A percentile compares a stretch with the other conserved stretches of the same genome.
These are phyloP conservation scores for Halesus radiatus DNA, from an alignment of 1,140 invertebrate genomes.

Conservation along the genomic window DNA sequence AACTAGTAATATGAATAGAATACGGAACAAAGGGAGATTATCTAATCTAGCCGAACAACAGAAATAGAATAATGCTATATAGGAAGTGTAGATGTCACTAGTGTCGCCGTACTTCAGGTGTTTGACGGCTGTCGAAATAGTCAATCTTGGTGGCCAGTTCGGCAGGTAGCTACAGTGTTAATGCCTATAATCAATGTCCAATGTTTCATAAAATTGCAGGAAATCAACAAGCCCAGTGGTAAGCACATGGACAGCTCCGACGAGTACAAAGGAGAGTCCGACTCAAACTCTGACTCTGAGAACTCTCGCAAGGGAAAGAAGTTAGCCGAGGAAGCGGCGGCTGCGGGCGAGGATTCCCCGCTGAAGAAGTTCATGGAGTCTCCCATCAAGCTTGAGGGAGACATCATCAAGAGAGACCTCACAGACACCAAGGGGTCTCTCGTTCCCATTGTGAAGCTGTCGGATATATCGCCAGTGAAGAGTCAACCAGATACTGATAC, in stretches of 20 bases:
- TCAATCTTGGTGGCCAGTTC: no score
- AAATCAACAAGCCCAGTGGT: constrained; percentile 69
- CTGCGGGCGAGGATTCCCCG: neutral
- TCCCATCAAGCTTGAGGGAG: constrained; percentile 15
- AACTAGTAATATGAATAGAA: no score
- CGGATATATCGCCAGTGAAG: constrained; percentile 48
- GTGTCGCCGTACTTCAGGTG: no score
- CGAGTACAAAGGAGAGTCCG: constrained; percentile 66
- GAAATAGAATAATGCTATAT: no score
- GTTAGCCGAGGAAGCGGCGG: no score
- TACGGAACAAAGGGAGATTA: no score
- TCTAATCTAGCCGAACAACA: no score
- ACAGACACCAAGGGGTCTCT: constrained; percentile 8
- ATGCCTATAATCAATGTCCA: no score
- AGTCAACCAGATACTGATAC: constrained; percentile 14
- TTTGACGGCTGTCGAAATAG: no score
- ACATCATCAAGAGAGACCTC: neutral
- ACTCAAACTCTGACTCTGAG: constrained; percentile 62
- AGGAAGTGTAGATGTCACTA: no score
- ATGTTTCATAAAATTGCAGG: constrained; percentile 59
- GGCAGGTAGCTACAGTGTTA: no score
- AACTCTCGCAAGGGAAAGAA: constrained; percentile 55
- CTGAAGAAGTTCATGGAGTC: constrained; percentile 42
- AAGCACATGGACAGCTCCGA: constrained; percentile 71
- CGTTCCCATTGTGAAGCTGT: constrained; percentile 32